phyloP scores from a whole-genome alignment of 2,888 invertebrate species.

The Allacma fusca region DNA sequence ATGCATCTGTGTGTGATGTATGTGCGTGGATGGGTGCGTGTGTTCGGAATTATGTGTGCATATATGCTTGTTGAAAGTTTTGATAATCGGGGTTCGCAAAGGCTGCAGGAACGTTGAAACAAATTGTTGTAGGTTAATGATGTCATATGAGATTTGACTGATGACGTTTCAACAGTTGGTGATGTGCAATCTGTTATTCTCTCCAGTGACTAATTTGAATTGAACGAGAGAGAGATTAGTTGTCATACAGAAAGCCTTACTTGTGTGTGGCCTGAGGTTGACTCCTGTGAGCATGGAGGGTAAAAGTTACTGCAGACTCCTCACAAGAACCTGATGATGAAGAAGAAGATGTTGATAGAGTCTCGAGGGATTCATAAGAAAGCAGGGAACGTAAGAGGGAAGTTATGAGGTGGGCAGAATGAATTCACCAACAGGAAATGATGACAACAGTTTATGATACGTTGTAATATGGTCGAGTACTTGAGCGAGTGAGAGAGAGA shows the following conservation, averaged over 20 bases:
- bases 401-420: conserved; percentile 19
- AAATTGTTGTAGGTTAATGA: conserved; percentile 55
- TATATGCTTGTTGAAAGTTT: conserved; percentile 13
- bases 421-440: conserved; percentile 32
- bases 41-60: background rate
- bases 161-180: conserved; percentile 51
- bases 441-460: conserved; percentile 37
- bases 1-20: background rate
- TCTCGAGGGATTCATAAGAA: conserved; percentile 16
- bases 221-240: conserved; percentile 33
- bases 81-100: conserved; percentile 16
- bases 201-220: conserved; percentile 51
- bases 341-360: conserved; percentile 28
- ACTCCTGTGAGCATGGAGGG: background rate
- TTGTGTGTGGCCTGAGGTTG: conserved; percentile 10
- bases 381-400: background rate
- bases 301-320: background rate
- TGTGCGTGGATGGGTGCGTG: background rate
- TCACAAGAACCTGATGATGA: background rate
- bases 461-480: conserved; percentile 19
- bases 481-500: conserved; percentile 8
- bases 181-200: conserved; percentile 53
- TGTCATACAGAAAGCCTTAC: conserved; percentile 21
- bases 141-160: conserved; percentile 52
- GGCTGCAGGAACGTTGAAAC: conserved; percentile 25